These are phyloP conservation scores for Temnothorax unifasciatus DNA, from an alignment of 2,888 invertebrate genomes.

Conservation along the genomic window DNA sequence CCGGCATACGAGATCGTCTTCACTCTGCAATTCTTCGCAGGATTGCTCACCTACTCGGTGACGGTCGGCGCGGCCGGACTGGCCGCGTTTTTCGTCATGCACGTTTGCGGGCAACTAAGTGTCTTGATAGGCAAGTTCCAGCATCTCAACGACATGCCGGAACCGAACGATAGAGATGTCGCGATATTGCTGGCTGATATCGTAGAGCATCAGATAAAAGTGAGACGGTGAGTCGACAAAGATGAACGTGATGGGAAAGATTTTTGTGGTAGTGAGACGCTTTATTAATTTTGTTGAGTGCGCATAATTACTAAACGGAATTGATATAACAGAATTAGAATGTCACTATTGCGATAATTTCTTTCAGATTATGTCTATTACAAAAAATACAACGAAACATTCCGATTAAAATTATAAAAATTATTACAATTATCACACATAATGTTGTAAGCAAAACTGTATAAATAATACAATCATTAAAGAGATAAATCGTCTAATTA, in stretches of 20 bases:
- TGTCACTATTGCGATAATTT: not conserved
- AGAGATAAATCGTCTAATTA: constrained; percentile 7
- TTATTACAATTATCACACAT: not conserved
- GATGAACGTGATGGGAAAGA: not conserved
- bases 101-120: constrained; percentile 74
- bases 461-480: not conserved
- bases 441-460: not conserved
- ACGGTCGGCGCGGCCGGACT: constrained; percentile 73
- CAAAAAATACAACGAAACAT: not conserved
- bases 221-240: constrained; percentile 48
- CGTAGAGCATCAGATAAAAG: constrained; percentile 58
- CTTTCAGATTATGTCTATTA: not conserved
- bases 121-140: constrained; percentile 47
- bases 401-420: not conserved
- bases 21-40: constrained; percentile 71
- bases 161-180: not conserved
- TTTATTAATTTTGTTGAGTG: not conserved
- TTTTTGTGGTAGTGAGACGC: not conserved
- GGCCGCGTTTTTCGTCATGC: constrained; percentile 75
- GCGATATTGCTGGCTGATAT: constrained; percentile 43
- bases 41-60: constrained; percentile 72
- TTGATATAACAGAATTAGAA: not conserved
- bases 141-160: not conserved
- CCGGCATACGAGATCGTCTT: constrained; percentile 77
- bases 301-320: not conserved